Conservation (phyloP, 1,140 invertebrate genomes). For the Bactericera cockerelli region DNA sequence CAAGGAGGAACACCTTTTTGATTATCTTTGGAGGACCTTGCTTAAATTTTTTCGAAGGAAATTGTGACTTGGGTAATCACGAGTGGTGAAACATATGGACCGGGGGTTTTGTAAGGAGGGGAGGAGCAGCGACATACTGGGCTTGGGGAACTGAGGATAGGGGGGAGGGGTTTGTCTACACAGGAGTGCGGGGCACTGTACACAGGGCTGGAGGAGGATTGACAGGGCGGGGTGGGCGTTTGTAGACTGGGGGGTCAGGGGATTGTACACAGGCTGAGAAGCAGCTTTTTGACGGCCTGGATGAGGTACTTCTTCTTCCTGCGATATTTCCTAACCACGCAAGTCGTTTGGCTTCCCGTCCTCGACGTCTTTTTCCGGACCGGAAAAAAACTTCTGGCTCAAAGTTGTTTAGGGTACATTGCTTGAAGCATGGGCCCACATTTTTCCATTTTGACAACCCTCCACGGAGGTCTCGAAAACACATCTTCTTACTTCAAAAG, state of each 20-base stretch:
- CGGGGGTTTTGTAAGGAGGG: background rate
- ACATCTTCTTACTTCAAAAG: constrained; percentile 13
- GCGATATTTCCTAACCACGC: background rate
- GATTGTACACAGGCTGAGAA: no score
- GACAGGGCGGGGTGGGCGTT: no score
- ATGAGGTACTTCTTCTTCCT: background rate
- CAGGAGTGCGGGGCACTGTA: background rate
- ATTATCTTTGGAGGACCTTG: background rate
- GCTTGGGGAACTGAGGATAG: background rate
- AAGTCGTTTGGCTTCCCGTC: background rate
- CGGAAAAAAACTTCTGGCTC: background rate
- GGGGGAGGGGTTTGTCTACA: background rate
- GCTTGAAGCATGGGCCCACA: constrained; percentile 30
- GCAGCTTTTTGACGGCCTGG: background rate
- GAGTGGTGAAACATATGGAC: background rate
- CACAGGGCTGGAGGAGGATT: no score
- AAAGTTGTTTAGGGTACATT: background rate
- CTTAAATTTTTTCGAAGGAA: background rate
- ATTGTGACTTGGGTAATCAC: background rate
- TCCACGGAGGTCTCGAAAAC: constrained; percentile 23
- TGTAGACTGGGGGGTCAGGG: no score
- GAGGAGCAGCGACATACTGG: background rate
- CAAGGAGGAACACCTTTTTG: background rate
- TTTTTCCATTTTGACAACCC: constrained; percentile 28
- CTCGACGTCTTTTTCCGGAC: background rate